Percentiles rank a stretch among this genome's conserved stretches.
phyloP scores from a whole-genome alignment of 2,113 vertebrate species.

The Sinosuthora webbiana region DNA sequence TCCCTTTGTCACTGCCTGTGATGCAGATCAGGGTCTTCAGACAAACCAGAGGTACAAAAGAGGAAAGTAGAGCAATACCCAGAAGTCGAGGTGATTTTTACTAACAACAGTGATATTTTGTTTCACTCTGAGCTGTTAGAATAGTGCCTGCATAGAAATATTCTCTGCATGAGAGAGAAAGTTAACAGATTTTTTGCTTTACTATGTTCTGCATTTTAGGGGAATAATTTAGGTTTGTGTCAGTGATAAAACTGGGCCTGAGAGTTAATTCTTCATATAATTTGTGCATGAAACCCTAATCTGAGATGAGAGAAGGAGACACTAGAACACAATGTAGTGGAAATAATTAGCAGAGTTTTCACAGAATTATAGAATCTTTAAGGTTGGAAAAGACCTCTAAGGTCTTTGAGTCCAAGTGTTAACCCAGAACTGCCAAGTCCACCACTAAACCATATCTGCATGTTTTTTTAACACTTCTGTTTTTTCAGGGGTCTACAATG shows the following conservation, averaged over 20 bases:
- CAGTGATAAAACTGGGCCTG: neutral
- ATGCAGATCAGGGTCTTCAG: neutral
- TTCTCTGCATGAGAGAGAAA: neutral
- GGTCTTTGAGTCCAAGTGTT: neutral
- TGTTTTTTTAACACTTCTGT: neutral
- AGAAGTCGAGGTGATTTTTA: neutral
- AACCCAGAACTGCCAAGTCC: neutral
- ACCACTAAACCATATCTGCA: neutral
- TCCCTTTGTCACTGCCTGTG: neutral
- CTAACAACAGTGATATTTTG: neutral
- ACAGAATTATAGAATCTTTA: neutral
- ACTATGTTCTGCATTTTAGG: neutral
- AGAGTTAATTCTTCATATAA: neutral
- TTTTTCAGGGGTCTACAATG: neutral
- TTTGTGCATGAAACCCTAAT: neutral
- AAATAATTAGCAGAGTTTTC: neutral
- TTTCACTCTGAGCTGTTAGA: neutral
- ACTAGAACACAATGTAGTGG: neutral
- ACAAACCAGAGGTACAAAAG: neutral
- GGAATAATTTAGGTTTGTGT: neutral
- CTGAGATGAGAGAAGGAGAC: neutral
- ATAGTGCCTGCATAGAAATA: neutral
- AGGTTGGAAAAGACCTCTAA: neutral
- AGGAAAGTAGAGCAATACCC: neutral
- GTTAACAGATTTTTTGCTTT: neutral